Conservation (phyloP, 2,888 invertebrate genomes). For the Germaria angustata region DNA sequence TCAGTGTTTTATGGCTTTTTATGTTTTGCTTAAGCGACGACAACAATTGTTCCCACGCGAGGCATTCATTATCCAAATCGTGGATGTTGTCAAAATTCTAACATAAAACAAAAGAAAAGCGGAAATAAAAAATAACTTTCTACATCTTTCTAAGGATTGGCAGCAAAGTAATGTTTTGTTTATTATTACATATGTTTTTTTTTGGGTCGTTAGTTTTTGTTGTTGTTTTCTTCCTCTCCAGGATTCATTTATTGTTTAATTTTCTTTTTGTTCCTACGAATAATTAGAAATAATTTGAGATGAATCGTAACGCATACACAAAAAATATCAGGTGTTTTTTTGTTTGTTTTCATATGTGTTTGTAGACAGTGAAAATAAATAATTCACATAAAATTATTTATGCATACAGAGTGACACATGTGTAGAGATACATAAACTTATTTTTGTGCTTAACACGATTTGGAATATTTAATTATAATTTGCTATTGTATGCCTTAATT, state of each 20-base stretch:
- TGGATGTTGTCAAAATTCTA: constrained; percentile 53
- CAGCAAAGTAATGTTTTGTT: constrained; percentile 19
- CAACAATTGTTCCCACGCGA: constrained; percentile 75
- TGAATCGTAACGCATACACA: not conserved
- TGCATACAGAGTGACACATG: too few relatives aligned
- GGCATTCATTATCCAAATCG: constrained; percentile 69
- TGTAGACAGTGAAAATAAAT: too few relatives aligned
- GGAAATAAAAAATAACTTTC: constrained; percentile 10
- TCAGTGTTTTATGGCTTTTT: constrained; percentile 59
- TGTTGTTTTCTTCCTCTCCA: constrained; percentile 11
- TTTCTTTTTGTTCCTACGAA: constrained; percentile 67
- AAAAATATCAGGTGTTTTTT: not conserved
- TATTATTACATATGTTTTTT: constrained; percentile 14
- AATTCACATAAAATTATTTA: too few relatives aligned
- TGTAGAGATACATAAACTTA: too few relatives aligned
- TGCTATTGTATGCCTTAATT: too few relatives aligned
- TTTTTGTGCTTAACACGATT: too few relatives aligned
- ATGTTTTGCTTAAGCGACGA: constrained; percentile 59
- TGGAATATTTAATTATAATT: too few relatives aligned
- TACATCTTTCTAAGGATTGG: not conserved
- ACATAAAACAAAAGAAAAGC: not conserved
- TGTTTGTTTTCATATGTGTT: too few relatives aligned
- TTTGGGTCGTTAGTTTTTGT: constrained; percentile 4
- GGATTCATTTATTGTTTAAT: constrained; percentile 77
- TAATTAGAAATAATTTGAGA: constrained; percentile 7